These are phyloP conservation scores for Notamacropus eugenii DNA, from an alignment of 2,797 vertebrate genomes.

Conservation along the genomic window DNA sequence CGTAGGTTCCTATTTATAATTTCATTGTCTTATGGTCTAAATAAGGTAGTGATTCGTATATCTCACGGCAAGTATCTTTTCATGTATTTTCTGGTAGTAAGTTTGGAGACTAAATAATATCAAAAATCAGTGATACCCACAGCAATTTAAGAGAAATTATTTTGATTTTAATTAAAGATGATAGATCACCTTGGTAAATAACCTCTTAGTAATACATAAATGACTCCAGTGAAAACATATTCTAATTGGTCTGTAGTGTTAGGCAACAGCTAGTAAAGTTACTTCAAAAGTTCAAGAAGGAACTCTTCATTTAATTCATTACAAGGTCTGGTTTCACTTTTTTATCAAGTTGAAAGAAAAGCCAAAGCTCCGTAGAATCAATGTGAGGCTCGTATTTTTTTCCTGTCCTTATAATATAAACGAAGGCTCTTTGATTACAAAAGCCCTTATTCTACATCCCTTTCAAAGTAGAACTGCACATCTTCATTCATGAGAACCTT, in stretches of 20 bases:
- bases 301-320: background rate
- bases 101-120: conserved; percentile 36
- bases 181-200: conserved; percentile 17
- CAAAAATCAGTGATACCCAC: background rate
- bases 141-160: conserved; percentile 43
- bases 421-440: conserved; percentile 10
- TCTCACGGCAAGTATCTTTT: conserved; percentile 37
- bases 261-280: background rate
- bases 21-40: background rate
- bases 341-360: background rate
- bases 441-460: background rate
- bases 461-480: background rate
- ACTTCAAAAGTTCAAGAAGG: conserved; percentile 22
- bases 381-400: background rate
- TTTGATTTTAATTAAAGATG: conserved; percentile 43
- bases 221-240: background rate
- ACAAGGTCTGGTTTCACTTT: conserved; percentile 30
- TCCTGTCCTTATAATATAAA: conserved; percentile 27
- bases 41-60: conserved; percentile 8
- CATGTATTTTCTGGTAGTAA: conserved; percentile 45
- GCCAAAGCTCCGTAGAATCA: background rate
- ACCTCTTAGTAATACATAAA: background rate
- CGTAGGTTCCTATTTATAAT: background rate
- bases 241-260: background rate
- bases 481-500: background rate